These are phyloP conservation scores for Ericerus pela DNA, from an alignment of 1,140 invertebrate species.

Conservation along the genomic window DNA sequence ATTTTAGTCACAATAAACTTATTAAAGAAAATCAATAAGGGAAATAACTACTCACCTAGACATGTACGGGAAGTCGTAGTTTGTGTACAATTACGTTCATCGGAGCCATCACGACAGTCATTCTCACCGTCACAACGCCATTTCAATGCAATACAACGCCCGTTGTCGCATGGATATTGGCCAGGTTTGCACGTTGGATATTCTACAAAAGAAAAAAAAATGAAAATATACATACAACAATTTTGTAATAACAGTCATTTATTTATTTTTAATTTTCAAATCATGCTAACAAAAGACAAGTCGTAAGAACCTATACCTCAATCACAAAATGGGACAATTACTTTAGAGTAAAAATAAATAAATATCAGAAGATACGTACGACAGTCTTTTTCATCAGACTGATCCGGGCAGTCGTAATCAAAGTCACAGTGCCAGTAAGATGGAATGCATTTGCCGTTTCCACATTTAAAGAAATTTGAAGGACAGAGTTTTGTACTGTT, in stretches of 20 bases:
- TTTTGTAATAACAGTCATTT: constrained; percentile 31
- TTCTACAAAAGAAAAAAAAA: constrained; percentile 29
- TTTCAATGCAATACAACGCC: constrained; percentile 19
- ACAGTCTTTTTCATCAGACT: constrained; percentile 36
- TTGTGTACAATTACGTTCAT: constrained; percentile 27
- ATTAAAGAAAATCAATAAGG: no score
- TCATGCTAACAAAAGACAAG: no score
- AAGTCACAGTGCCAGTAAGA: constrained; percentile 30
- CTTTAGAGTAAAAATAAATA: no score
- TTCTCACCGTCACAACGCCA: constrained; percentile 18
- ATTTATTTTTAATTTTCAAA: no score
- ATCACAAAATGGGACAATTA: no score
- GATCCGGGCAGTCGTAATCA: constrained; percentile 28
- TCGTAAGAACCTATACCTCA: no score
- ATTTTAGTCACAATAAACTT: no score
- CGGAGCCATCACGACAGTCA: constrained; percentile 29
- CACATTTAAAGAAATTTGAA: constrained; percentile 15
- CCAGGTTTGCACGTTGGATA: constrained; percentile 26
- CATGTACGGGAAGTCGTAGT: no score
- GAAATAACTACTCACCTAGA: no score
- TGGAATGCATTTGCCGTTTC: constrained; percentile 17
- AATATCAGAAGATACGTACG: constrained; percentile 13
- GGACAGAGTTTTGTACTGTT: constrained; percentile 9
- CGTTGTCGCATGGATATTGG: constrained; percentile 23
- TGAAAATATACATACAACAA: constrained; percentile 34